Evolutionary conservation across 2,113 vertebrate species (phyloP).

Genomic region (Candoia aspera): DNA sequence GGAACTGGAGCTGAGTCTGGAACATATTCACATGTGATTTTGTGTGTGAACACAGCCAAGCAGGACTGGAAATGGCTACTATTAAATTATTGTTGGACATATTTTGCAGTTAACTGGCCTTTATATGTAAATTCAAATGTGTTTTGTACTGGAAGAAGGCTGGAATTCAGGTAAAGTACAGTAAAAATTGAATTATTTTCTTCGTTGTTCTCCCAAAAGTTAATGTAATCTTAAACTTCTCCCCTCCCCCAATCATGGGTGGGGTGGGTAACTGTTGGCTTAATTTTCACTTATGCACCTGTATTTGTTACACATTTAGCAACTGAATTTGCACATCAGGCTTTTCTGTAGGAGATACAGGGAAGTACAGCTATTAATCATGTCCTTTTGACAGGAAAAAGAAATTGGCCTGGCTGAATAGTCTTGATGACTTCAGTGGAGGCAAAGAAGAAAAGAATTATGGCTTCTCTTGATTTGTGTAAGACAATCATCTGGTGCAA

Average conservation of each 20-base stretch:
- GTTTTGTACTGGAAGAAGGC: background rate
- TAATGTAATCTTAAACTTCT: slow-evolving; percentile 16
- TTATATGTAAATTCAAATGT: slow-evolving; percentile 18
- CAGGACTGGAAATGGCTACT: background rate
- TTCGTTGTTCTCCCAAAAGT: slow-evolving; percentile 19
- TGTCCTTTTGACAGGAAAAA: slow-evolving; percentile 36
- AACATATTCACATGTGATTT: background rate
- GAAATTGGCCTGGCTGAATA: slow-evolving; percentile 38
- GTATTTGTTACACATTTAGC: slow-evolving; percentile 41
- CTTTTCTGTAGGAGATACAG: slow-evolving; percentile 14
- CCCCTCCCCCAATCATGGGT: background rate
- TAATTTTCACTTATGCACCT: slow-evolving; percentile 61
- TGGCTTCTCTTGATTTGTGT: slow-evolving; percentile 32
- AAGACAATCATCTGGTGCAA: slow-evolving; percentile 20
- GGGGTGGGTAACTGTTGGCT: slow-evolving; percentile 11
- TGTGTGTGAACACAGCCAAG: background rate
- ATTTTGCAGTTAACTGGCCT: background rate
- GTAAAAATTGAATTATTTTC: slow-evolving; percentile 28
- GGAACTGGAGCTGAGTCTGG: background rate
- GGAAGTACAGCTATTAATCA: background rate
- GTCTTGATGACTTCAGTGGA: slow-evolving; percentile 42
- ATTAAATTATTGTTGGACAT: background rate
- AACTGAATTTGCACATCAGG: slow-evolving; percentile 34
- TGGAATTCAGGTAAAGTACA: slow-evolving; percentile 6
- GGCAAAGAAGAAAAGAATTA: slow-evolving; percentile 43